Percentiles rank a stretch among this genome's conserved stretches.
These are phyloP conservation scores for Phylloscopus collybita DNA, from an alignment of 2,797 vertebrate species.

Conservation along the genomic window DNA sequence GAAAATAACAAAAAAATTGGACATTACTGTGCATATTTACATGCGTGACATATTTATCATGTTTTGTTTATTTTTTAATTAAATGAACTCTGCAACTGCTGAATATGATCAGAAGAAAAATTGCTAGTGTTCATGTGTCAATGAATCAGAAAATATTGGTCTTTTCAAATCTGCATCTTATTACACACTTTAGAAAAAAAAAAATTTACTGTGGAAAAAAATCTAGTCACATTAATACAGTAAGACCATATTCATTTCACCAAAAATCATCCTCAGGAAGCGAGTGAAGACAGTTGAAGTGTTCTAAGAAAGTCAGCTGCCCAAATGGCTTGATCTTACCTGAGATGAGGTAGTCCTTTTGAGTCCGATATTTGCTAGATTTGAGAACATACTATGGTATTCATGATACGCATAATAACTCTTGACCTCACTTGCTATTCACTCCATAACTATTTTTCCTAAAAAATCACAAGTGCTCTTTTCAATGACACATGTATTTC, in stretches of 20 bases:
- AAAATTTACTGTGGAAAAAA: neutral
- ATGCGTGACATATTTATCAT: neutral
- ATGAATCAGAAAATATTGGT: neutral
- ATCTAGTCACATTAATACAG: neutral
- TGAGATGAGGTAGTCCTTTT: neutral
- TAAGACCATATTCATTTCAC: neutral
- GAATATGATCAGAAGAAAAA: neutral
- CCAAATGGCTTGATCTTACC: neutral
- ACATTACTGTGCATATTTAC: neutral
- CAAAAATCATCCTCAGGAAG: neutral
- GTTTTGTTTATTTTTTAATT: neutral
- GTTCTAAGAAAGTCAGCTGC: neutral
- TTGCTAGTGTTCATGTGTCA: neutral
- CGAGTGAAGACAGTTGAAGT: neutral
- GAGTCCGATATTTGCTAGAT: neutral
- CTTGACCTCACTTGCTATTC: neutral
- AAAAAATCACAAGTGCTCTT: neutral
- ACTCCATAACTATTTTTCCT: neutral
- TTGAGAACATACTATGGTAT: neutral
- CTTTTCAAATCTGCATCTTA: neutral
- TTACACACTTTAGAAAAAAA: neutral
- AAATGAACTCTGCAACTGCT: neutral
- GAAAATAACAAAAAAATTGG: neutral
- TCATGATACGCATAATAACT: neutral
- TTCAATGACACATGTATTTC: neutral